Conservation (phyloP, 1,140 invertebrate species). For the Drosophila simulans region DNA sequence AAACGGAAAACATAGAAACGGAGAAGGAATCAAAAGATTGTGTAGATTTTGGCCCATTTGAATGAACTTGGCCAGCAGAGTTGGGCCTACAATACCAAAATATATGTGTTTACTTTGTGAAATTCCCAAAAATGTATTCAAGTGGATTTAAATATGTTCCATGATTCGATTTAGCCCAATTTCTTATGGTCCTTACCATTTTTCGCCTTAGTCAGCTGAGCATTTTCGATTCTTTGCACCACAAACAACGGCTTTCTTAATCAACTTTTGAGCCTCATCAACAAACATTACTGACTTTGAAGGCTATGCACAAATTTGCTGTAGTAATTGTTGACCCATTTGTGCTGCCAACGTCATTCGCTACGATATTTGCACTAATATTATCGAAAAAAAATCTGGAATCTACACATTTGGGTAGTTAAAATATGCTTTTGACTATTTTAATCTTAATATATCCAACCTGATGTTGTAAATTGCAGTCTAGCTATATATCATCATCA, state of each 20-base stretch:
- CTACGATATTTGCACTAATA: background rate
- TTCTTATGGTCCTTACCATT: background rate
- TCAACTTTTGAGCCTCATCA: background rate
- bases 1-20: constrained; percentile 4
- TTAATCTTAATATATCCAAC: too few species aligned
- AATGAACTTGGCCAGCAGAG: background rate
- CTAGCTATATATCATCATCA: too few species aligned
- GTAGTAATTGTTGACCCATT: constrained; percentile 6
- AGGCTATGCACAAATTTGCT: background rate
- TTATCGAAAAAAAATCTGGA: background rate
- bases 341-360: background rate
- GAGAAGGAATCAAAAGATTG: constrained; percentile 7
- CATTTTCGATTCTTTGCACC: too few species aligned
- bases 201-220: background rate
- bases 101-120: background rate
- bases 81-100: background rate
- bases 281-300: constrained; percentile 2
- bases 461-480: too few species aligned
- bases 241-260: background rate
- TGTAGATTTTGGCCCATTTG: background rate
- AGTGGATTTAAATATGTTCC: background rate
- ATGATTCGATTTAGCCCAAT: background rate
- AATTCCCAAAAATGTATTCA: background rate
- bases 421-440: too few species aligned
- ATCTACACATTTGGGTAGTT: too few species aligned